Base-by-base conservation (phyloP, 2,797 vertebrate species). In the Galago senegalensis region DNA sequence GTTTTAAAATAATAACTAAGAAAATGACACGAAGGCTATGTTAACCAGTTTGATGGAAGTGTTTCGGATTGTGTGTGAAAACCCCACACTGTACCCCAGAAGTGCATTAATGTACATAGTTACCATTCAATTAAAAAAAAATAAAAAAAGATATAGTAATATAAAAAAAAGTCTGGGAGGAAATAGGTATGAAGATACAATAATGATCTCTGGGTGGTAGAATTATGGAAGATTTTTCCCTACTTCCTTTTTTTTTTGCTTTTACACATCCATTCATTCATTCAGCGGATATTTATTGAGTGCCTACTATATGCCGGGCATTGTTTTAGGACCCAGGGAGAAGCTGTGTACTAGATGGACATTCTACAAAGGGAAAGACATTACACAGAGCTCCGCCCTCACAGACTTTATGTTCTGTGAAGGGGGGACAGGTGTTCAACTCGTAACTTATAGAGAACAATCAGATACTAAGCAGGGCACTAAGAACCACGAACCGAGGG, bases 401-500 rank as follows among this genome's bases (percentile, higher is more conserved):
- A 18, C 8, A 29, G 2, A 5, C 20, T 37, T 43, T 58, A 37
- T 29, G 53, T 49, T 85, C 70, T 20, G 0, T 23, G 58, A 18
- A 27, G 40, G 40, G 40, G 20, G 31, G 3, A n/a, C 1, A 7
- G 85, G 40, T 67, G 13, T 34, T 17, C 34, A 58, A 7, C 21
- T 9, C 63, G 20, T 18, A 29, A 1, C 3, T 60, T n/a, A 0
- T 14, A 34, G 58, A 31, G 65, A 87, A 17, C 5, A 4, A 12
- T 4, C 31, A 53, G 16, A 67, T 18, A 16, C 65, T 67, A 16
- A 65, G 3, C 49, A 37, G 13, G 63, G 7, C 31, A 13, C 0
- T 0, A 8, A 84, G 31, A 12, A 17, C 17, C 7, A 4, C 0
- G 9, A 25, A 11, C 8, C 3, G 7, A 21, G 20, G 20, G 23